A percentile compares a stretch with the other conserved stretches of the same genome.
Conservation (phyloP, 2,888 invertebrate genomes). For the Camptogramma bilineatum region DNA sequence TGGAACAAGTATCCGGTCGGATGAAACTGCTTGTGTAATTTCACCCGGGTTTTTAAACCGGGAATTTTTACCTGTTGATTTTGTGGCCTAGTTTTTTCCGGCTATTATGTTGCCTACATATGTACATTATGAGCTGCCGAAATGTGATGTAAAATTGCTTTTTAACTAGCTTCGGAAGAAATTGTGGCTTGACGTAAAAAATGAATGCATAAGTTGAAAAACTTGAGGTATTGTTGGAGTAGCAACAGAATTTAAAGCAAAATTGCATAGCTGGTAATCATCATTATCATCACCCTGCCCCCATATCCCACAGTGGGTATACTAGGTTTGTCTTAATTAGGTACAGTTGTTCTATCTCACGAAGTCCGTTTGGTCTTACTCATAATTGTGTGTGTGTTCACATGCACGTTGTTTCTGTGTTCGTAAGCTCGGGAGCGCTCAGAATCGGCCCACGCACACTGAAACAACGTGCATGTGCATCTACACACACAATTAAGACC, state of each 20-base stretch:
- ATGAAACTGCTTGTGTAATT: constrained; percentile 64
- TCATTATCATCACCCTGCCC: too few relatives aligned
- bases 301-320: too few relatives aligned
- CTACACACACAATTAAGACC: too few relatives aligned
- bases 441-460: too few relatives aligned
- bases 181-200: background rate
- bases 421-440: too few relatives aligned
- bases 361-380: too few relatives aligned
- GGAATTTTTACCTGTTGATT: constrained; percentile 58
- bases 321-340: too few relatives aligned
- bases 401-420: too few relatives aligned
- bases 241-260: background rate
- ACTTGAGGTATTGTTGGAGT: background rate
- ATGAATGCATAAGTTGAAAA: background rate
- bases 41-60: constrained; percentile 43
- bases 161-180: background rate
- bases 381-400: too few relatives aligned
- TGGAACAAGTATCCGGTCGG: constrained; percentile 53
- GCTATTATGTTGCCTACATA: constrained; percentile 13
- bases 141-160: constrained; percentile 17
- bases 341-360: too few relatives aligned
- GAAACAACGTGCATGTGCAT: too few relatives aligned
- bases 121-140: constrained; percentile 21
- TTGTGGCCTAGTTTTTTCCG: constrained; percentile 38
- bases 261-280: too few relatives aligned